A percentile compares a stretch with the other conserved stretches of the same genome.
Evolutionary conservation across 2,797 vertebrate species (phyloP).

Genomic region (Prunella strophiata): DNA sequence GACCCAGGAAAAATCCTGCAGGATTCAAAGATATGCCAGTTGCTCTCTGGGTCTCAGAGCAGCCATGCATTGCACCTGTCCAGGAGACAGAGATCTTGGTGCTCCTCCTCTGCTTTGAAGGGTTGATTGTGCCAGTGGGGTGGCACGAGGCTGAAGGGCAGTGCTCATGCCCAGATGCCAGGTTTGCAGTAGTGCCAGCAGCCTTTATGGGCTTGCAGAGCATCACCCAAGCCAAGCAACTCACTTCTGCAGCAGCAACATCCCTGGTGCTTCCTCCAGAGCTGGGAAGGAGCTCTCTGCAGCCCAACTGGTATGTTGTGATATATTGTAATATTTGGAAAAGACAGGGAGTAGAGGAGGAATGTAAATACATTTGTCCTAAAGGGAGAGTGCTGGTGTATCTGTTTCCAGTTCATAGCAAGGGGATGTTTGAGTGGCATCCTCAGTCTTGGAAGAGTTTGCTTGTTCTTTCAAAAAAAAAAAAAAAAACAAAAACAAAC

Average conservation of each 20-base stretch:
- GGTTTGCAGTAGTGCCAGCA: background rate
- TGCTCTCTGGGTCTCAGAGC: background rate
- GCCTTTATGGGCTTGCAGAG: background rate
- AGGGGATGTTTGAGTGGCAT: background rate
- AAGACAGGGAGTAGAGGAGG: background rate
- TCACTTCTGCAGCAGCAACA: background rate
- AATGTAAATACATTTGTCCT: background rate
- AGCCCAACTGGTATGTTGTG: background rate
- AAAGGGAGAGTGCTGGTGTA: background rate
- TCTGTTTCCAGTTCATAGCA: background rate
- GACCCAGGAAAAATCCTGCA: background rate
- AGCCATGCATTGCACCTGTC: accelerated
- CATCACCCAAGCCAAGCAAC: background rate
- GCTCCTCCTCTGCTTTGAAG: background rate
- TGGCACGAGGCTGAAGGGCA: background rate
- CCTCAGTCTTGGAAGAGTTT: background rate
- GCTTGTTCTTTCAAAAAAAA: background rate
- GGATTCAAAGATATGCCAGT: background rate
- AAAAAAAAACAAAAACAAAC: background rate
- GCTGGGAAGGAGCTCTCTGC: background rate
- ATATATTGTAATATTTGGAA: background rate
- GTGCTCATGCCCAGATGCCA: accelerated
- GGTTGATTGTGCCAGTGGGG: background rate
- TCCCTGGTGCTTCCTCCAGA: background rate
- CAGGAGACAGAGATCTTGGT: background rate